Conservation (phyloP, 2,888 invertebrate species). For the Cyaniris semiargus region DNA sequence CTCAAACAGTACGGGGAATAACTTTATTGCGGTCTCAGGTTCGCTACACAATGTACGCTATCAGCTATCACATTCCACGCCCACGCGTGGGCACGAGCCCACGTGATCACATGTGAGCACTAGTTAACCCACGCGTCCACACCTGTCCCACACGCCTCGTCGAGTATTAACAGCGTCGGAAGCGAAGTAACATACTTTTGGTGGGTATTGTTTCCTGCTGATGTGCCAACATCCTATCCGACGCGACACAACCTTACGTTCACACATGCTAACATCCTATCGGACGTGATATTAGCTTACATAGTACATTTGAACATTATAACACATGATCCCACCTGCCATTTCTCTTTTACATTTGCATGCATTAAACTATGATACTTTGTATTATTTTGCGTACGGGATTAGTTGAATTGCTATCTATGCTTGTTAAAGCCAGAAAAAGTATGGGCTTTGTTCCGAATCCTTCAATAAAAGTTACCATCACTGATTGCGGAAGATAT, state of each 20-base stretch:
- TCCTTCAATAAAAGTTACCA: no score
- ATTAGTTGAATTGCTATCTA: no score
- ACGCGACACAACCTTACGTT: neutral
- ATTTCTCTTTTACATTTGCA: no score
- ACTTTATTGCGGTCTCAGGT: neutral
- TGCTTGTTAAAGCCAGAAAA: no score
- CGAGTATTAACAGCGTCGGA: neutral
- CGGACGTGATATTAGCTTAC: neutral
- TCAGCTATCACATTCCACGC: conserved; percentile 20
- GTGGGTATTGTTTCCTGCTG: neutral
- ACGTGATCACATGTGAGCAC: conserved; percentile 2
- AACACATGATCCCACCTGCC: no score
- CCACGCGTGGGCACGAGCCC: conserved; percentile 2
- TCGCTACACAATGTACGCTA: conserved; percentile 3
- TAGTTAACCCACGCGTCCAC: conserved; percentile 6
- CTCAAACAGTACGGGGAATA: neutral
- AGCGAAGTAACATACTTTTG: neutral
- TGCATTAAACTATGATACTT: no score
- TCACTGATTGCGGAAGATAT: no score
- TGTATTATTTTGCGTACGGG: no score
- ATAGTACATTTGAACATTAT: no score
- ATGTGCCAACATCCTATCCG: neutral
- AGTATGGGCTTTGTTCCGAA: no score
- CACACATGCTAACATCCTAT: neutral
- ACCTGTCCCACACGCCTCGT: neutral